phyloP scores from a whole-genome alignment of 2,113 vertebrate species.

The Pedionomus torquatus region DNA sequence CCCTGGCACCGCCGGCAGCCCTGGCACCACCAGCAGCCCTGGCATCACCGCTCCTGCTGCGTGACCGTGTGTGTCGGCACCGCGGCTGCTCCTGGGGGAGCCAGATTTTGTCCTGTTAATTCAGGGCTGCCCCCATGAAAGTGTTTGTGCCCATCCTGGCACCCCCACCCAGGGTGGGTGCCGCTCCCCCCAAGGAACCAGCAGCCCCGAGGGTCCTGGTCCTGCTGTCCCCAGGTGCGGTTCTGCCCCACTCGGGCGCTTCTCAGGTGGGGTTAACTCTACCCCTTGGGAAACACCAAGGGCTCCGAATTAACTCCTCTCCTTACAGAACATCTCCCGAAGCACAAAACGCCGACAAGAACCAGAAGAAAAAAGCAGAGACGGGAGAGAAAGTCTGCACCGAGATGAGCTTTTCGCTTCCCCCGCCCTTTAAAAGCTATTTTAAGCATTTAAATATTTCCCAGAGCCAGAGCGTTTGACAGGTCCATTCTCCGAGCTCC shows the following conservation, averaged over 20 bases:
- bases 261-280: neutral
- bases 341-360: neutral
- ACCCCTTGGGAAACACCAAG: neutral
- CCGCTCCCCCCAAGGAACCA: neutral
- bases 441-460: neutral
- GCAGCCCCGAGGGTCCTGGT: neutral
- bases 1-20: neutral
- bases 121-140: neutral
- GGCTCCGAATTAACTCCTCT: neutral
- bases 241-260: neutral
- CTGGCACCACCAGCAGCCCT: neutral
- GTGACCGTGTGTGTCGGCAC: rapidly evolving
- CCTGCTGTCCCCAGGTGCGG: neutral
- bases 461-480: neutral
- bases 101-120: rapidly evolving
- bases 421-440: neutral
- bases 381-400: neutral
- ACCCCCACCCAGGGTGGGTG: rapidly evolving
- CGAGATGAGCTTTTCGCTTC: neutral
- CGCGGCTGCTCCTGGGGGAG: neutral
- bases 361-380: neutral
- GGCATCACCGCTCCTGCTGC: neutral
- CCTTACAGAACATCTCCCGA: neutral
- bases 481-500: neutral
- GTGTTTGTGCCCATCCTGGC: neutral